Evolutionary conservation across 2,113 vertebrate species (phyloP).

Genomic region (Cyphomyrus plagiostoma): DNA sequence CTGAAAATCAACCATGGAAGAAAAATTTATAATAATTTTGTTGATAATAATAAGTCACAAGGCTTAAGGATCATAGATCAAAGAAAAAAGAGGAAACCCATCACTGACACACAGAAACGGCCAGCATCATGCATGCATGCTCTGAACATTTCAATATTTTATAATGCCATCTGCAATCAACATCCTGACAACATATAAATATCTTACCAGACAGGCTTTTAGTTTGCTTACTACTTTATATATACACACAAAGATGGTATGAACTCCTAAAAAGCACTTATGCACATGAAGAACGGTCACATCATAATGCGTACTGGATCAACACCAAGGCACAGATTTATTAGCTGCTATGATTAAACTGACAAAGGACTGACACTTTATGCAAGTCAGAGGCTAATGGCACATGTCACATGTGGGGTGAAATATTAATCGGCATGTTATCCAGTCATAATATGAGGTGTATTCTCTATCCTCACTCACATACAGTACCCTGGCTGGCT

Average conservation of each 20-base stretch:
- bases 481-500: neutral
- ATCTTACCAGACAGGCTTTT: neutral
- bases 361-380: neutral
- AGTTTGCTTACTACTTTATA: neutral
- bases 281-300: neutral
- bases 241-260: neutral
- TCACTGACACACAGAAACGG: neutral
- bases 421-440: neutral
- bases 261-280: neutral
- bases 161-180: neutral
- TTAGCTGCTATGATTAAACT: neutral
- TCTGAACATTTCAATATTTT: neutral
- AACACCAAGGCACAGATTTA: neutral
- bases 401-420: neutral
- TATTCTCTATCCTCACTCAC: neutral
- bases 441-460: neutral
- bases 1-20: neutral
- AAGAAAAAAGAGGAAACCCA: neutral
- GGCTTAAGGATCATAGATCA: neutral
- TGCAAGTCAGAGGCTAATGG: neutral
- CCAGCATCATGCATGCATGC: neutral
- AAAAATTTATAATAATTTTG: neutral
- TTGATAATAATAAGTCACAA: neutral
- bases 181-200: neutral
- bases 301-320: neutral